Evolutionary conservation across 2,797 vertebrate genomes (phyloP).

Genomic region (Lutjanus argentimaculatus): DNA sequence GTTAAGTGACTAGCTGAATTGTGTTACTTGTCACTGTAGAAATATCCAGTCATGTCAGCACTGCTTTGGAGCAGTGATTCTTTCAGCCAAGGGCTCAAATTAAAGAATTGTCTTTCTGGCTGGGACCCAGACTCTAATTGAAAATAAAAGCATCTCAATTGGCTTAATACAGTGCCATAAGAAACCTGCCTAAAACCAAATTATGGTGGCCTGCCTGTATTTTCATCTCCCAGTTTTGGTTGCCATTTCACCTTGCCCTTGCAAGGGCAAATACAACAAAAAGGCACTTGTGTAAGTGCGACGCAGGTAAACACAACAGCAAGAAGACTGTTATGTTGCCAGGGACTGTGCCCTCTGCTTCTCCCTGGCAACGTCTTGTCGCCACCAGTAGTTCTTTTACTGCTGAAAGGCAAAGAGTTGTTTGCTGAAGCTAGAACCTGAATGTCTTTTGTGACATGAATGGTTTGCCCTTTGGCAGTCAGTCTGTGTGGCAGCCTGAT

Average conservation of each 20-base stretch:
- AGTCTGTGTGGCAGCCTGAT: slow-evolving; percentile 61
- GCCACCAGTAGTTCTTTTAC: slow-evolving; percentile 48
- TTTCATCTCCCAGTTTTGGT: slow-evolving; percentile 6
- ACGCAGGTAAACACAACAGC: slow-evolving; percentile 45
- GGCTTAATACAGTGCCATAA: background rate
- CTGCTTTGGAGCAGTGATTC: slow-evolving; percentile 2
- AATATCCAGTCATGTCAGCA: slow-evolving; percentile 17
- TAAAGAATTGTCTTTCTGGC: slow-evolving; percentile 9
- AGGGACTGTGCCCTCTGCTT: slow-evolving; percentile 51
- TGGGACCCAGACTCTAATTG: background rate
- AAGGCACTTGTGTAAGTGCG: slow-evolving; percentile 20
- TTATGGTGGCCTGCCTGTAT: background rate
- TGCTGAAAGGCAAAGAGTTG: slow-evolving; percentile 64
- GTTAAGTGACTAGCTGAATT: slow-evolving; percentile 51
- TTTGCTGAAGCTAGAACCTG: slow-evolving; percentile 71
- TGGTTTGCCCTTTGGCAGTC: slow-evolving; percentile 75
- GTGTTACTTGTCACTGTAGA: slow-evolving; percentile 35
- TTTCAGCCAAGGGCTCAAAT: slow-evolving; percentile 3
- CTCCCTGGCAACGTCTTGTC: slow-evolving; percentile 72
- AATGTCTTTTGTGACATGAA: slow-evolving; percentile 77
- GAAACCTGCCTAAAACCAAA: slow-evolving; percentile 1
- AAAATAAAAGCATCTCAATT: background rate
- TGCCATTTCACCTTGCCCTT: slow-evolving; percentile 17
- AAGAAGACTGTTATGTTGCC: slow-evolving; percentile 53
- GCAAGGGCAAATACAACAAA: slow-evolving; percentile 40